Conservation (phyloP, 2,113 vertebrate species). For the Agapornis roseicollis region DNA sequence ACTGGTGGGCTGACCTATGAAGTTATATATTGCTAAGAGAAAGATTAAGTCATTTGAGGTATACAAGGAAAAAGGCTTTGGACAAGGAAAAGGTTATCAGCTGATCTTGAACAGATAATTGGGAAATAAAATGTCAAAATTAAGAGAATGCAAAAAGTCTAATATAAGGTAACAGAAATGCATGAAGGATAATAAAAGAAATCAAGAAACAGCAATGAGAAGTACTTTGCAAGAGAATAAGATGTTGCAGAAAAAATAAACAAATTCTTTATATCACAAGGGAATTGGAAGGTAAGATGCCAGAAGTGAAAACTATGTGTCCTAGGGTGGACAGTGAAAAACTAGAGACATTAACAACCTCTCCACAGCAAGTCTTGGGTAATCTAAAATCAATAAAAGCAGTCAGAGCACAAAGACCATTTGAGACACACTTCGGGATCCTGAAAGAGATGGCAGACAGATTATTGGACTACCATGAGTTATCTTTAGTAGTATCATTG, state of each 20-base stretch:
- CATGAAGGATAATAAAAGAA: background rate
- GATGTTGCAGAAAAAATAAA: slow-evolving; percentile 8
- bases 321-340: background rate
- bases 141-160: background rate
- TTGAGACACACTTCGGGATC: background rate
- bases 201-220: background rate
- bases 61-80: background rate
- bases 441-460: background rate
- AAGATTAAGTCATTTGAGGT: background rate
- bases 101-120: background rate
- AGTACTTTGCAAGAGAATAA: background rate
- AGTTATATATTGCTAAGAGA: background rate
- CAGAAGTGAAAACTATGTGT: background rate
- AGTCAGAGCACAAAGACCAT: background rate
- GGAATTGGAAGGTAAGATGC: background rate
- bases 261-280: background rate
- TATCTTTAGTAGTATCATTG: background rate
- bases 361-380: background rate
- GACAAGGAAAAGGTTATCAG: background rate
- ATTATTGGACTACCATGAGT: background rate
- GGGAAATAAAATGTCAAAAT: background rate
- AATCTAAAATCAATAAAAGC: slow-evolving; percentile 48
- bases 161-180: background rate
- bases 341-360: background rate
- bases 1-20: background rate